Evolutionary conservation across 2,113 vertebrate species (phyloP).

Genomic region (Acanthisitta chloris): DNA sequence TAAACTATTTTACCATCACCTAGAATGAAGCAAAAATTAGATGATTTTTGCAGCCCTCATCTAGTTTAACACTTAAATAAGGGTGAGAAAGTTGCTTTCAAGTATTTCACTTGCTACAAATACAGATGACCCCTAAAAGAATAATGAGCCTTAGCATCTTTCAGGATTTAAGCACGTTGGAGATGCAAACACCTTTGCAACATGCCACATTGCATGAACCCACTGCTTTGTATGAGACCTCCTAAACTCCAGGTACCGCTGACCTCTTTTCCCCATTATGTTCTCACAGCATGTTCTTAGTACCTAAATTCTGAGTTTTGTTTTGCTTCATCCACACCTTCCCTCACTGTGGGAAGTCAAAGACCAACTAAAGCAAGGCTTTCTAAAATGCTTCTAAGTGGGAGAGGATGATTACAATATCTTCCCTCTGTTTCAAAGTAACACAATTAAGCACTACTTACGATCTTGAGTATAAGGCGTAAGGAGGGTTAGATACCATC

Average conservation of each 20-base stretch:
- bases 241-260: neutral
- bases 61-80: neutral
- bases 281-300: neutral
- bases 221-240: neutral
- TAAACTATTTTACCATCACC: neutral
- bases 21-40: neutral
- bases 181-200: neutral
- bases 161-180: neutral
- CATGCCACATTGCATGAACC: neutral
- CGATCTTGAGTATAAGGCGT: constrained; percentile 92
- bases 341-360: neutral
- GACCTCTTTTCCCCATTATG: neutral
- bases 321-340: neutral
- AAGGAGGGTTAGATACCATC: constrained; percentile 95
- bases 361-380: neutral
- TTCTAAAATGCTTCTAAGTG: neutral
- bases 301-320: neutral
- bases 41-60: neutral
- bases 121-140: neutral
- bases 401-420: neutral
- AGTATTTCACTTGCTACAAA: neutral
- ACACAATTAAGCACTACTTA: constrained; percentile 71
- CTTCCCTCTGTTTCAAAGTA: neutral
- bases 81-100: neutral
- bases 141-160: neutral